Evolutionary conservation across 1,140 invertebrate genomes (phyloP).

Genomic region (Drosophila baimaii): DNA sequence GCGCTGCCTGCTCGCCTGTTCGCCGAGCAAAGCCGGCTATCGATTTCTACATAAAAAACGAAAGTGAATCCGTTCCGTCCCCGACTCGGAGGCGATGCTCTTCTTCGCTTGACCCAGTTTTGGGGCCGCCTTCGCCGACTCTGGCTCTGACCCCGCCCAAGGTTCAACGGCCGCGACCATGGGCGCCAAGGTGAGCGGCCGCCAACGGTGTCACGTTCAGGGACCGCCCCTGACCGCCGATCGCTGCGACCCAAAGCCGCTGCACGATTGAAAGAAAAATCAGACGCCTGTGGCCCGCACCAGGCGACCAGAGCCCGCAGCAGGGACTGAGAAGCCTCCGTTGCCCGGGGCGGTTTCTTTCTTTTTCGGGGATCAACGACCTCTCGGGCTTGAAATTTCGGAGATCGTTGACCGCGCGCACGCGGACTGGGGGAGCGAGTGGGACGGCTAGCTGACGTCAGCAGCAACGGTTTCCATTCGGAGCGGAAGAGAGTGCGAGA

Average conservation of each 20-base stretch:
- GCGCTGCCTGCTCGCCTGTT: slow-evolving; percentile 61
- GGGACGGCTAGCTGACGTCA: slow-evolving; percentile 3
- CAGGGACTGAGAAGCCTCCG: neutral
- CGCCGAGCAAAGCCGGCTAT: slow-evolving; percentile 75
- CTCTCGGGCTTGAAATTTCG: slow-evolving; percentile 50
- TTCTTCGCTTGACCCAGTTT: slow-evolving; percentile 61
- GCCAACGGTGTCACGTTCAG: slow-evolving; percentile 71
- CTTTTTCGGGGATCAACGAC: slow-evolving; percentile 66
- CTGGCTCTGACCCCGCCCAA: slow-evolving; percentile 30
- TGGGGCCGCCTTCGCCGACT: slow-evolving; percentile 39
- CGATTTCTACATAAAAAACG: slow-evolving; percentile 82
- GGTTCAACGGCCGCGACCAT: slow-evolving; percentile 58
- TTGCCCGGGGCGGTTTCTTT: slow-evolving; percentile 23
- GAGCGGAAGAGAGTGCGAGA: neutral
- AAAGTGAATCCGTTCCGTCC: slow-evolving; percentile 58
- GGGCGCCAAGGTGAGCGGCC: slow-evolving; percentile 49
- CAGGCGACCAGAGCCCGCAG: slow-evolving; percentile 46
- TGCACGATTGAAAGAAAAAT: slow-evolving; percentile 74
- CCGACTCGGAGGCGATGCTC: slow-evolving; percentile 7
- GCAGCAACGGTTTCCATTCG: neutral
- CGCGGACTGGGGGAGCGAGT: neutral
- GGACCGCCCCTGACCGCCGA: slow-evolving; percentile 67
- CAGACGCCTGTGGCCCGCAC: slow-evolving; percentile 62
- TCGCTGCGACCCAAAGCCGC: slow-evolving; percentile 12
- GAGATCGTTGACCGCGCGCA: slow-evolving; percentile 61